These are phyloP conservation scores for Hydrolagus affinis DNA, from an alignment of 2,113 vertebrate genomes.

Conservation along the genomic window DNA sequence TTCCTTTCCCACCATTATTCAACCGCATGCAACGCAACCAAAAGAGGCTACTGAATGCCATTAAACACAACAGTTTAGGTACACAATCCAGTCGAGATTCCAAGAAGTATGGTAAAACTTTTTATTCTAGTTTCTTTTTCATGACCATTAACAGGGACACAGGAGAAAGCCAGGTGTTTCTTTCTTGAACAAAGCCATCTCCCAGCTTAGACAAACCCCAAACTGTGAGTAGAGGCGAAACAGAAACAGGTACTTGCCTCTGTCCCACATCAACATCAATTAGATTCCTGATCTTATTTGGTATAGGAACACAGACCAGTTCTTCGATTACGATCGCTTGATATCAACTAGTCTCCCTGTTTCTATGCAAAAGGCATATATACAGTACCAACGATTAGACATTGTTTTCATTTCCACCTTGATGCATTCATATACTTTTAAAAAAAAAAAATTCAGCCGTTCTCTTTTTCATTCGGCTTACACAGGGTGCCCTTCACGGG, in stretches of 20 bases:
- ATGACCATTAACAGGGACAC: conserved; percentile 69
- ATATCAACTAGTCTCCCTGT: conserved; percentile 48
- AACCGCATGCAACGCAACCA: not conserved
- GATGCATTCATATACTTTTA: conserved; percentile 61
- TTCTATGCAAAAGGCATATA: conserved; percentile 49
- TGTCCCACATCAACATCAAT: conserved; percentile 44
- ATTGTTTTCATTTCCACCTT: conserved; percentile 43
- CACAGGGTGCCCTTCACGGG: conserved; percentile 35
- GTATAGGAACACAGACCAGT: conserved; percentile 42
- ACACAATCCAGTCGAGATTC: conserved; percentile 9
- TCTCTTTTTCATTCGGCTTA: conserved; percentile 53
- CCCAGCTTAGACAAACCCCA: conserved; percentile 47
- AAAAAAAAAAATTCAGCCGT: conserved; percentile 52
- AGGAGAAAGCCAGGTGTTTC: conserved; percentile 46
- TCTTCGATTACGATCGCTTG: conserved; percentile 42
- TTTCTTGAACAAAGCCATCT: conserved; percentile 49
- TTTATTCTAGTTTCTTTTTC: conserved; percentile 64
- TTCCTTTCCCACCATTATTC: not conserved
- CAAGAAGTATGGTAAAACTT: conserved; percentile 62
- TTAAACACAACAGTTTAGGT: not conserved
- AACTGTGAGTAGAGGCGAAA: conserved; percentile 51
- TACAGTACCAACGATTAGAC: conserved; percentile 60
- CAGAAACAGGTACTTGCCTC: conserved; percentile 41
- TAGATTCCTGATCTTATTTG: conserved; percentile 43
- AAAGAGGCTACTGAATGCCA: not conserved